A percentile compares a stretch with the other conserved stretches of the same genome.
Conservation (phyloP, 2,888 invertebrate species). For the Hemistola chrysoprasaria region DNA sequence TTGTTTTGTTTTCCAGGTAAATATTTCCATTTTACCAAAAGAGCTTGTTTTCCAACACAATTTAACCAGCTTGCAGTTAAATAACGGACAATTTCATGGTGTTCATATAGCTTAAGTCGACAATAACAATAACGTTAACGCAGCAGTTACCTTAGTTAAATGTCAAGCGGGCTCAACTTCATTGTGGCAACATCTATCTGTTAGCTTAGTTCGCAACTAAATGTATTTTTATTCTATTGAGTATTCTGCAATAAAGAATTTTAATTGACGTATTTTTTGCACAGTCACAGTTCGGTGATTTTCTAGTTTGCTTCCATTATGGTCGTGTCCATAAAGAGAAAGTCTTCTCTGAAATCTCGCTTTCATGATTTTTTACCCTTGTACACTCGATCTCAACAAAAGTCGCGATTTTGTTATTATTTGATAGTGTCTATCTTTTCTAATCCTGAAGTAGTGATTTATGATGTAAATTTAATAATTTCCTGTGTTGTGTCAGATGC, state of each 20-base stretch:
- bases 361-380: slow-evolving; percentile 10
- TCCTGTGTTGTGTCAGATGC: slow-evolving; percentile 39
- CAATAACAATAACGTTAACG: slow-evolving; percentile 11
- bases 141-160: slow-evolving; percentile 23
- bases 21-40: not conserved
- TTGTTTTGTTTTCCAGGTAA: not conserved
- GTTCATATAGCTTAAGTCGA: slow-evolving; percentile 4
- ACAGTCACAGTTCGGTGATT: slow-evolving; percentile 42
- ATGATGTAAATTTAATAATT: slow-evolving; percentile 33
- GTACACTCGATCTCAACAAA: slow-evolving; percentile 8
- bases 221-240: slow-evolving; percentile 17
- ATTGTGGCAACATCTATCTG: slow-evolving; percentile 13
- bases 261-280: slow-evolving; percentile 47
- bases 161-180: slow-evolving; percentile 28
- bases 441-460: slow-evolving; percentile 38
- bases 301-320: slow-evolving; percentile 44
- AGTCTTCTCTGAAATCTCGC: slow-evolving; percentile 35
- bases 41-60: not conserved
- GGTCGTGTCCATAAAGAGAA: slow-evolving; percentile 44
- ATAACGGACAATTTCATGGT: slow-evolving; percentile 2
- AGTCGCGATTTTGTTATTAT: no score
- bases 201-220: slow-evolving; percentile 4
- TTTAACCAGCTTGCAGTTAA: not conserved
- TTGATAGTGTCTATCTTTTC: no score
- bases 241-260: slow-evolving; percentile 43